Base-by-base conservation (phyloP, 2,888 invertebrate species). In the Pharmacophagus antenor region DNA sequence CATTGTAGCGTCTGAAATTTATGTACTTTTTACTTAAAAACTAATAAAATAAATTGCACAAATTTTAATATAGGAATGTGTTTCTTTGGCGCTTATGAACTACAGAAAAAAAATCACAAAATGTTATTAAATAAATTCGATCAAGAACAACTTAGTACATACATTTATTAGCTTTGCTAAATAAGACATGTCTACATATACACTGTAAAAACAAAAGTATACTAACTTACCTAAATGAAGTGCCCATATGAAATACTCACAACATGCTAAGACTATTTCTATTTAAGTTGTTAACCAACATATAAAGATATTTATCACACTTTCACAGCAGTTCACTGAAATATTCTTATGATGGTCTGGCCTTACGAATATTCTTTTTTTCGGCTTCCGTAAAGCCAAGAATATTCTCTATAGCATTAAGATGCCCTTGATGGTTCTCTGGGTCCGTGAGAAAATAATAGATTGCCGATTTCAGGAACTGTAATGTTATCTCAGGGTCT, bases 391-490 rank as follows among this genome's bases (percentile, higher is more conserved):
- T 94, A 80, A 96, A 97, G 61, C 96, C 96, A 70, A 98, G 92
- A 73, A 98, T 97, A 81, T 97, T 97, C 84, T 97, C 96, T 67
- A 98, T 97, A 55, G 97, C 98, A 73, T 94, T 94, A 62, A 98
- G 92, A 80, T 98, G 98, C 17, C 97, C 96, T 71, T 95, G 95
- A 58, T 95, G 95, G 77, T 97, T 97, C 79, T 97, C 97, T 69
- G 94, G 95, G 79, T 97, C 97, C 2, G 97, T 96, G 61, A 98
- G 92, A 84, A 97, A 98, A 82, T 98, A 97, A 82, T 97, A 98
- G 73, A 98, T 94, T 56, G 98, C 97, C 63, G 97, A 97, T 86
- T 97, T 97, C 65, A 98, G 92, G 88, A 98, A 98, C 84, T 97
- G 96, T 74, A 98, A 90, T 20, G 97, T 97, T 67, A 97, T 95